phyloP scores from a whole-genome alignment of 2,113 vertebrate genomes.

The Zosterops borbonicus region DNA sequence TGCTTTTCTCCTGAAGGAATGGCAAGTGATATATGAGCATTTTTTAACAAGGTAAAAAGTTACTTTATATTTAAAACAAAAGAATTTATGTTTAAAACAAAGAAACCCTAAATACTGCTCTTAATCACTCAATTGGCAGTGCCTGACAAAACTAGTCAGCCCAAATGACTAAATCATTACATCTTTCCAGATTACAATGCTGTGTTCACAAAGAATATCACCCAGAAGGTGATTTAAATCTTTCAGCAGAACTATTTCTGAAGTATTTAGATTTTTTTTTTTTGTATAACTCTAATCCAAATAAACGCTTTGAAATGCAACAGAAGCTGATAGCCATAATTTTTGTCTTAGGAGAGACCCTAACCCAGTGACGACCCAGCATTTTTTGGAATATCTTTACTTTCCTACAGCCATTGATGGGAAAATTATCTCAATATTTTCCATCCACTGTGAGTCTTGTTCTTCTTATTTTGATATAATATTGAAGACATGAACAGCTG shows the following conservation, averaged over 20 bases:
- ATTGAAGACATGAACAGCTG: neutral
- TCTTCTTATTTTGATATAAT: neutral
- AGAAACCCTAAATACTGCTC: neutral
- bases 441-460: neutral
- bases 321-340: neutral
- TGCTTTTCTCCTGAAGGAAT: neutral
- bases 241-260: neutral
- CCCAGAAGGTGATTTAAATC: neutral
- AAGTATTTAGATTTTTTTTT: neutral
- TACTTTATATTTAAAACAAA: neutral
- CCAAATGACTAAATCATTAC: neutral
- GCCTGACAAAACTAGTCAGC: neutral
- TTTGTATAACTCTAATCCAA: neutral
- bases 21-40: neutral
- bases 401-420: neutral
- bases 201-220: neutral
- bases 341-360: neutral
- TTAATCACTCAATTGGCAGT: neutral
- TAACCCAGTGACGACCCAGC: neutral
- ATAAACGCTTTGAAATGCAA: neutral
- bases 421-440: constrained; percentile 1
- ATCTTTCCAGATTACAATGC: neutral
- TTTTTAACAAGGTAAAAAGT: neutral
- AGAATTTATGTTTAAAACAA: neutral
- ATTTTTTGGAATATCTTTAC: neutral